These are phyloP conservation scores for Trypoxylus dichotomus DNA, from an alignment of 1,140 invertebrate genomes.

Conservation along the genomic window DNA sequence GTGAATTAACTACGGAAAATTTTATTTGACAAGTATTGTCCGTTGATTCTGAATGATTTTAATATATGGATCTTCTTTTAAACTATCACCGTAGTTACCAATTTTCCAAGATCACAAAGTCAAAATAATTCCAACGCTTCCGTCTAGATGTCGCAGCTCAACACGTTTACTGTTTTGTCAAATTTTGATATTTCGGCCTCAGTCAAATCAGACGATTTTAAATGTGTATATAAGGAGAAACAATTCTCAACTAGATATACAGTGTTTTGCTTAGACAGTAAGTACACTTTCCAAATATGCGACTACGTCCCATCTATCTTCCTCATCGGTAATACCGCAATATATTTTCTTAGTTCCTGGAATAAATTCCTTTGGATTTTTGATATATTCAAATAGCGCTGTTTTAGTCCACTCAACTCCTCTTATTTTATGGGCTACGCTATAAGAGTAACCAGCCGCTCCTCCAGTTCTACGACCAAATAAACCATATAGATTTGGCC, in stretches of 20 bases:
- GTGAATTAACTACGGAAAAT: constrained; percentile 13
- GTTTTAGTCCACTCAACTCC: constrained; percentile 66
- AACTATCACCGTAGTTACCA: not conserved
- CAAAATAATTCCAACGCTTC: no score
- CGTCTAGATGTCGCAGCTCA: no score
- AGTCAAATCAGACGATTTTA: no score
- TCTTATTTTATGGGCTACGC: constrained; percentile 84
- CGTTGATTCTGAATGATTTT: not conserved
- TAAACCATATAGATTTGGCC: constrained; percentile 85
- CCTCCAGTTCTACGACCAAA: constrained; percentile 85
- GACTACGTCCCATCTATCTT: constrained; percentile 75
- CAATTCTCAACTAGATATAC: not conserved
- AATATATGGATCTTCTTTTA: not conserved
- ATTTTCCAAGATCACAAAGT: not conserved
- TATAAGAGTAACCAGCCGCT: constrained; percentile 76
- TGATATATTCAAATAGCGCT: constrained; percentile 70
- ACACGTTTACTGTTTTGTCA: no score
- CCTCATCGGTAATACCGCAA: constrained; percentile 75
- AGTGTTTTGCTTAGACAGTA: no score
- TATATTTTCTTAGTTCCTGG: constrained; percentile 85
- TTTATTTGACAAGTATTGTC: not conserved
- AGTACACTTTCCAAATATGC: constrained; percentile 58
- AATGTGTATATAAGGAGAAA: no score
- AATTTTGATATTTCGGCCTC: no score
- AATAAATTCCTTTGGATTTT: constrained; percentile 81